Evolutionary conservation across 2,113 vertebrate genomes (phyloP), one percentile per base, ranked within the genome.

Genomic region (Platanista minor): DNA sequence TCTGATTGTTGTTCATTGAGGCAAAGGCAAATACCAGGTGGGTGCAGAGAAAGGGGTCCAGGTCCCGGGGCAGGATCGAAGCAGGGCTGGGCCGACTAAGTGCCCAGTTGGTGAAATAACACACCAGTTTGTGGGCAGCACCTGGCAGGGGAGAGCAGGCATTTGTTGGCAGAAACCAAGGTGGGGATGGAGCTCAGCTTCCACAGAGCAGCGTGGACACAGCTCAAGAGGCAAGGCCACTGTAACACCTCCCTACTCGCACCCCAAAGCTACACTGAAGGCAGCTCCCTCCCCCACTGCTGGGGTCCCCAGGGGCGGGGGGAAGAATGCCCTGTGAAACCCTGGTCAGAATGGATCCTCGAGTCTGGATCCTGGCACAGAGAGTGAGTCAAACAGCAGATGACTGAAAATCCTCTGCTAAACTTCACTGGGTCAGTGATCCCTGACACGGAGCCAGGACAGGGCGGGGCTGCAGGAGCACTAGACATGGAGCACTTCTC

Each of bases 81-180:
- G 98, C 98, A 8, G 94, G 71, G 33, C 90, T 72, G 2, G 98
- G 97, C 39, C 98, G 97, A 75, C 97, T 98, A 54, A 95, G 98
- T 9, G 98, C 98, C 99, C 98, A 99, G 87, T 97, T 99, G 78
- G 98, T 98, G 90, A 99, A 99, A 96, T 99, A 99, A 91, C 99
- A 99, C 49, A 99, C 98, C 94, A 99, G 95, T 77, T 98, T 99
- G 91, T 97, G 96, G 86, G 98, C 87, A 46, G 97, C 88, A 17
- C 98, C 99, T 99, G 94, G 33, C 46, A 74, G 93, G 78, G 36
- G 21, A 97, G 21, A 81, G 49, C 67, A 83, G 21, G 9, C 27
- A 4, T 90, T n/a, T 89, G 61, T 27, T 23, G 41, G 36, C 66
- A 83, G 21, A 91, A 39, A 49, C 39, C 72, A 43, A 82, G 36